Evolutionary conservation across 2,888 invertebrate species (phyloP), one percentile per base, ranked within the genome.

Genomic region (Lymantria dispar): DNA sequence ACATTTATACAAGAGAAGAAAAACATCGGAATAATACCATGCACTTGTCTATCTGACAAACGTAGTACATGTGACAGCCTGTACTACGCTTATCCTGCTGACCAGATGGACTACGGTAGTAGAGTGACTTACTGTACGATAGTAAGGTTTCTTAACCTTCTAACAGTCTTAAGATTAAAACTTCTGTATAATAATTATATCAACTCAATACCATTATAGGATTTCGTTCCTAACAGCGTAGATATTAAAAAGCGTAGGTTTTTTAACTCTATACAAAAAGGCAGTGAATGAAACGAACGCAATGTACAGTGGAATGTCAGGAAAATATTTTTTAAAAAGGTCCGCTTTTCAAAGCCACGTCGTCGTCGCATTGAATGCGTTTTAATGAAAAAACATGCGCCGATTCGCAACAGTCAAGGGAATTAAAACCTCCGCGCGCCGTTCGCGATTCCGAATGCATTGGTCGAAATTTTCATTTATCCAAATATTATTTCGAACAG

Each of bases 381-480:
- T 91, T 90, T 90, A 90, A 90, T 90, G 90, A 90, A 91, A 91
- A 90, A 90, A 89, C 89, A 90, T 87, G 87, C 88, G 83, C 88
- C 88, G 87, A 89, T 87, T 90, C 87, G 86, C 83, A 80, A 87
- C 87, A 89, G 89, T 84, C 90, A 85, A 87, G 89, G 89, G 90
- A 89, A 90, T 90, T 91, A 89, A 89, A 88, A 81, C 82, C 86
- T 78, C 79, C 74, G 78, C 77, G 78, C 80, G 77, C 75, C 71
- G 76, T 76, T 78, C 76, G 74, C 78, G 78, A 78, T 76, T 70
- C 71, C 76, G 74, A 81, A 82, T 85, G 82, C 83, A 82, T 80
- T 78, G 76, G 70, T 72, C 68, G 81, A 82, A 82, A 86, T 88
- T 87, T 88, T 82, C 87, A 87, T 87, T 87, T 84, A 80, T 77